Base-by-base conservation (phyloP, 2,113 vertebrate species). In the Eptatretus burgeri region DNA sequence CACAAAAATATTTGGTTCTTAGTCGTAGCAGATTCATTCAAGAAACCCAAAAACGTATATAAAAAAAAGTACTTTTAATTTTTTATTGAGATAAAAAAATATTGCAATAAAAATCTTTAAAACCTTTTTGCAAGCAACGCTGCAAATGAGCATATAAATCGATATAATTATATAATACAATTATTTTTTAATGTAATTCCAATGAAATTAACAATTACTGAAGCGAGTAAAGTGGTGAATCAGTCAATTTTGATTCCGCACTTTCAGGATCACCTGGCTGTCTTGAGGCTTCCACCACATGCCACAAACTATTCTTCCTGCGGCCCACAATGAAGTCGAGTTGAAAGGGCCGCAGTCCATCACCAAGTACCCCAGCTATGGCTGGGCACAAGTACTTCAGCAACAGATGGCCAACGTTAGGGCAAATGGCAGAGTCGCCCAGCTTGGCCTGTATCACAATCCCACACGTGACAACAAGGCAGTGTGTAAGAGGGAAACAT, bases 341-440 rank as follows among this genome's bases (percentile, higher is more conserved):
- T 1, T 93, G 77, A 0, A 85, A 82, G 51, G 84, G 77, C 74
- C 82, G 85, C 67, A 98, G 78, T 1, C 91, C 89, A 0, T 98
- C 91, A 64, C 83, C 79, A 66, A 98, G 75, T 14, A 95, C 73
- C 2, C 82, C 79, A 5, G 69, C 76, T 66, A 98, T 78, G 8
- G 91, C 91, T 1, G 91, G 91, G 51, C 91, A 98, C 68, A 98
- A 73, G 73, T 98, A 98, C 72, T 95, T 98, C 71, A 94, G 76
- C 71, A 95, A 79, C 56, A 98, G 78, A 71, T 98, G 91, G 9
- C 86, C 89, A 64, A 95, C 78, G 0, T 98, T 98, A 56, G 91
- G 91, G 75, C 89, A 95, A 66, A 95, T 85, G 0, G 84, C 91
- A 70, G 87, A 95, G 75, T 98, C 95, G 11, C 91, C 91, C 65